Conservation (phyloP, 2,113 vertebrate genomes). For the Cairina moschata region DNA sequence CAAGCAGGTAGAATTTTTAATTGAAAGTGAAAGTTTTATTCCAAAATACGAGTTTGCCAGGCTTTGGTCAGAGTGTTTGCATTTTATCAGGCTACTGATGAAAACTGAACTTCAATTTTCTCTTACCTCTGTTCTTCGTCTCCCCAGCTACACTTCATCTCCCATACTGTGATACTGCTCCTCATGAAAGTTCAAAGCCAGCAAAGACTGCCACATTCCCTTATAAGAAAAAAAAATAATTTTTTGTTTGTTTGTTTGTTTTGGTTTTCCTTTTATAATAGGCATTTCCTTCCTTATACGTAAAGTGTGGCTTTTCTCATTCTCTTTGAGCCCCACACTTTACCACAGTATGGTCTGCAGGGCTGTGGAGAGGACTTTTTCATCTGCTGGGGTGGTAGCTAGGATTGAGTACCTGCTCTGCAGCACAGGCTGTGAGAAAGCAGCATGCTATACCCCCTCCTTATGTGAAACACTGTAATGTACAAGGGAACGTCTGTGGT, state of each 20-base stretch:
- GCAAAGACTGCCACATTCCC: not conserved
- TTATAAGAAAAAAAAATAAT: not conserved
- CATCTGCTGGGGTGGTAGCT: not conserved
- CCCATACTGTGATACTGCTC: not conserved
- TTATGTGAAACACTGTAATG: not conserved
- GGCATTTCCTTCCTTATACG: not conserved
- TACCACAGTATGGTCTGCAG: not conserved
- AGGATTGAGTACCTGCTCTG: not conserved
- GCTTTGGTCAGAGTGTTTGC: not conserved
- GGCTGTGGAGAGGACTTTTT: not conserved
- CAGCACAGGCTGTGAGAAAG: not conserved
- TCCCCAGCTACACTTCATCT: not conserved
- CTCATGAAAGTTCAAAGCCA: not conserved
- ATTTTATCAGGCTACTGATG: not conserved
- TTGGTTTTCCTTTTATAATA: not conserved
- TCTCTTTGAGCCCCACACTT: not conserved
- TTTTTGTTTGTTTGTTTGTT: not conserved
- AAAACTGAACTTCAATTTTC: not conserved
- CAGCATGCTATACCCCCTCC: not conserved
- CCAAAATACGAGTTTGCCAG: not conserved
- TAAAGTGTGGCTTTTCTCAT: not conserved
- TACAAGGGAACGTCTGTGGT: not conserved
- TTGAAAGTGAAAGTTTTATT: not conserved
- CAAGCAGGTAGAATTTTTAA: not conserved
- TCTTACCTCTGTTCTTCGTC: not conserved